A percentile compares a stretch with the other conserved stretches of the same genome.
phyloP scores from a whole-genome alignment of 2,888 invertebrate genomes.

The Branchipolynoe longqiensis region DNA sequence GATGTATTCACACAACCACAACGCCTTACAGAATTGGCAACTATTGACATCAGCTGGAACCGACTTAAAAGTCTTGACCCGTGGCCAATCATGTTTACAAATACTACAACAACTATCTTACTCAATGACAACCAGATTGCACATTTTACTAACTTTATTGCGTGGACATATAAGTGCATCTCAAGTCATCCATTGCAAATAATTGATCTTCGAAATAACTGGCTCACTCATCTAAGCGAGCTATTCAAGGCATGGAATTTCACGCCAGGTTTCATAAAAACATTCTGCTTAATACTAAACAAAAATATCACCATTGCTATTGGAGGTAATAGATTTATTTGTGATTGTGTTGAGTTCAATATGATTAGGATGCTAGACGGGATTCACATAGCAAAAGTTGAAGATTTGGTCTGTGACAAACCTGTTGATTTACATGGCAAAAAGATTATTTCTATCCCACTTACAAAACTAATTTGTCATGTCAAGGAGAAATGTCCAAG shows the following conservation, averaged over 20 bases:
- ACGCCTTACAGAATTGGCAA: neutral
- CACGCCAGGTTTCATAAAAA: neutral
- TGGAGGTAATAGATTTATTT: neutral
- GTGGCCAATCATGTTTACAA: neutral
- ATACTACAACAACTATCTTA: neutral
- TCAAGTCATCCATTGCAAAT: neutral
- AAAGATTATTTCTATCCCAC: neutral
- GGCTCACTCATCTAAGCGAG: neutral
- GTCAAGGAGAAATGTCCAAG: constrained; percentile 17
- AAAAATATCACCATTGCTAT: neutral
- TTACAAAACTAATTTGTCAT: neutral
- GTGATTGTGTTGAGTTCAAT: constrained; percentile 27
- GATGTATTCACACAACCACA: neutral
- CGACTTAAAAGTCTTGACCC: neutral
- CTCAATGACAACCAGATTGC: neutral
- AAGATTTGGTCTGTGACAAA: neutral
- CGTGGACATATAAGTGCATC: neutral
- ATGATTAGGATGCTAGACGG: neutral
- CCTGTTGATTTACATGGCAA: neutral
- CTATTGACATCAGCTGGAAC: neutral
- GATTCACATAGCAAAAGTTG: neutral
- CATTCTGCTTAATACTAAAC: neutral
- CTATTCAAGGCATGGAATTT: neutral
- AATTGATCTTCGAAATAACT: neutral
- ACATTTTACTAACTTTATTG: neutral